Percentiles rank a stretch among this genome's conserved stretches.
These are phyloP conservation scores for Criorhina ranunculi DNA, from an alignment of 2,888 invertebrate species.

Conservation along the genomic window DNA sequence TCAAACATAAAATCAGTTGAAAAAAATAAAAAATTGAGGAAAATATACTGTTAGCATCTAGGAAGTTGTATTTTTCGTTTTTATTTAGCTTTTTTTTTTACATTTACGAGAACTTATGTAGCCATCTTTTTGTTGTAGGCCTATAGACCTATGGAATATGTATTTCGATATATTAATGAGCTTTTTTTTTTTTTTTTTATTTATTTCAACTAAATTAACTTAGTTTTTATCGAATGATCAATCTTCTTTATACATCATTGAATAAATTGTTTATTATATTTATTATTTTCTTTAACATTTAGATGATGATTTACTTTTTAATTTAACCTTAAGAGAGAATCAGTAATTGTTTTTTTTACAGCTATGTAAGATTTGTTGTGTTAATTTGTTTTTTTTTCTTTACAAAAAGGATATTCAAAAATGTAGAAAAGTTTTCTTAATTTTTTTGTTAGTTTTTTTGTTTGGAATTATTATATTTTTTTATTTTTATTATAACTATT, in stretches of 20 bases:
- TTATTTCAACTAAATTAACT: constrained; percentile 61
- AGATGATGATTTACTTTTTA: constrained; percentile 53
- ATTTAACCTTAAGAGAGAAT: constrained; percentile 69
- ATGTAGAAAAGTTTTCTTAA: constrained; percentile 70
- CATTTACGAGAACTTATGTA: constrained; percentile 48
- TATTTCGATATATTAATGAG: constrained; percentile 68
- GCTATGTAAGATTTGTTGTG: constrained; percentile 65
- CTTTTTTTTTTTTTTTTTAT: constrained; percentile 30
- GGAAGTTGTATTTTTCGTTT: constrained; percentile 39
- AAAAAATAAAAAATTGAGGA: constrained; percentile 10
- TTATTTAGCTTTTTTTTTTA: constrained; percentile 41
- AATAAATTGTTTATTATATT: constrained; percentile 57
- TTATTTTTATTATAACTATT: constrained; percentile 53
- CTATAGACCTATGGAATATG: constrained; percentile 69
- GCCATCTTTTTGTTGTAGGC: constrained; percentile 36
- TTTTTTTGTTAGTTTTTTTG: constrained; percentile 21
- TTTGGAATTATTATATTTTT: constrained; percentile 25
- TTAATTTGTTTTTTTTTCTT: constrained; percentile 67
- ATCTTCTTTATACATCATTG: constrained; percentile 55
- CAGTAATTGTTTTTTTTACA: constrained; percentile 65
- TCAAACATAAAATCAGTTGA: constrained; percentile 10
- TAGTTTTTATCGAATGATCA: constrained; percentile 40
- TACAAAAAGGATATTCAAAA: constrained; percentile 75
- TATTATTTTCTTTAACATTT: constrained; percentile 61
- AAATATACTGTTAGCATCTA: constrained; percentile 51